phyloP scores from a whole-genome alignment of 2,113 vertebrate species.

The Merops nubicus region DNA sequence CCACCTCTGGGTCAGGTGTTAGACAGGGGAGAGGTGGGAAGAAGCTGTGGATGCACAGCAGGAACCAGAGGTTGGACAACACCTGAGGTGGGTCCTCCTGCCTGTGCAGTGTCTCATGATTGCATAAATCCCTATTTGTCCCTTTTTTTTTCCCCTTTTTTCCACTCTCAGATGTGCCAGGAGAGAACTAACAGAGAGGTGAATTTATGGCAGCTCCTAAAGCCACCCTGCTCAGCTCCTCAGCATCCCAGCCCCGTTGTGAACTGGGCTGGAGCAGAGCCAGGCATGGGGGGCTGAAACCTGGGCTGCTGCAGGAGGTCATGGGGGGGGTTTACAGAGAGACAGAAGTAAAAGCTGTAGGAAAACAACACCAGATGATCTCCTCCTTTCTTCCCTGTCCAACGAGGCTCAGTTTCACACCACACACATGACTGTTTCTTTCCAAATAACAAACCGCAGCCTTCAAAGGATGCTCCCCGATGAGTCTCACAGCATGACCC shows the following conservation, averaged over 20 bases:
- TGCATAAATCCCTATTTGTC: neutral
- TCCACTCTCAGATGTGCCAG: neutral
- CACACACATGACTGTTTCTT: neutral
- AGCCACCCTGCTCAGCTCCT: neutral
- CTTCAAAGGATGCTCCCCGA: neutral
- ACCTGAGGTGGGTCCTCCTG: neutral
- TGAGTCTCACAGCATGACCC: neutral
- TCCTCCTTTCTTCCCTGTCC: neutral
- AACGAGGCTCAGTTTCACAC: neutral
- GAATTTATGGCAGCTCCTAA: neutral
- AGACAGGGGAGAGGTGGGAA: neutral
- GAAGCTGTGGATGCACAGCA: neutral
- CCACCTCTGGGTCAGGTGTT: neutral
- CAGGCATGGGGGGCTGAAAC: neutral
- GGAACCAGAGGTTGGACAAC: neutral
- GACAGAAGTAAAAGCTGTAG: neutral
- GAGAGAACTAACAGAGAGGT: neutral
- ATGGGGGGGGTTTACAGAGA: neutral
- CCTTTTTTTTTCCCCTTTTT: no score
- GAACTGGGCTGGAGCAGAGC: neutral
- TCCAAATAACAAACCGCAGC: neutral
- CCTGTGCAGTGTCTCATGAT: neutral
- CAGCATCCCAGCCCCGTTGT: rapidly evolving
- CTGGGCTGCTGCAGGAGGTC: neutral
- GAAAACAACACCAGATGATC: neutral